Base-by-base conservation (phyloP, 2,113 vertebrate genomes). In the Dascyllus trimaculatus region DNA sequence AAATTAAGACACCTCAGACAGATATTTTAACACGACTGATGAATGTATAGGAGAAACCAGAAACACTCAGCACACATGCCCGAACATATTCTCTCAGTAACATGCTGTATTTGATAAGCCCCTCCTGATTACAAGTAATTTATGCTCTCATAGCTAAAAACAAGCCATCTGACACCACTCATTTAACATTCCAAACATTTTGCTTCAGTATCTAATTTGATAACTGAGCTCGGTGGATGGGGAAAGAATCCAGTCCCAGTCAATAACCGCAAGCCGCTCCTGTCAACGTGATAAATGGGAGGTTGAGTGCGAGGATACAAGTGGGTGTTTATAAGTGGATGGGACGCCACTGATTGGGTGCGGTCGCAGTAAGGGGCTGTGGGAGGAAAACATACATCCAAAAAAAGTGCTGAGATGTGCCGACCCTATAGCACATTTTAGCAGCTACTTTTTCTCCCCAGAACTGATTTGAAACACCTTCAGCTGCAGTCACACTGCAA, bases 281-380 rank as follows among this genome's bases (percentile, higher is more conserved):
- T 89, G 92, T 93, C 90, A 90, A 49, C n/a, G 72, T 90, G 91
- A 93, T 88, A 25, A 82, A 93, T 90, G 85, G 68, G 75, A 86
- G 80, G 85, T 86, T 91, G 56, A 68, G 48, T 5, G 51, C 18
- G 17, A 68, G 71, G 84, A 86, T 71, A 80, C 65, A 53, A 85
- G 80, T 80, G 80, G 84, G 84, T 61, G 87, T 86, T 74, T 56
- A 35, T 80, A 73, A 85, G 73, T 69, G 86, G 65, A 85, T 58
- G 35, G 81, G 88, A 85, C 9, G 75, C 78, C 60, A 53, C 79
- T 84, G 80, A 85, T 81, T 87, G 93, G 85, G 77, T 81, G 89
- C 60, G 85, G 89, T 78, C 80, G 13, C 52, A 52, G 62, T 15
- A 8, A 71, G 29, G 29, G 57, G 48, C 65, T 62, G 88, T 81